Percentiles rank a stretch among this genome's conserved stretches.
These are phyloP conservation scores for Silurus asotus DNA, from an alignment of 2,113 vertebrate genomes.

Conservation along the genomic window DNA sequence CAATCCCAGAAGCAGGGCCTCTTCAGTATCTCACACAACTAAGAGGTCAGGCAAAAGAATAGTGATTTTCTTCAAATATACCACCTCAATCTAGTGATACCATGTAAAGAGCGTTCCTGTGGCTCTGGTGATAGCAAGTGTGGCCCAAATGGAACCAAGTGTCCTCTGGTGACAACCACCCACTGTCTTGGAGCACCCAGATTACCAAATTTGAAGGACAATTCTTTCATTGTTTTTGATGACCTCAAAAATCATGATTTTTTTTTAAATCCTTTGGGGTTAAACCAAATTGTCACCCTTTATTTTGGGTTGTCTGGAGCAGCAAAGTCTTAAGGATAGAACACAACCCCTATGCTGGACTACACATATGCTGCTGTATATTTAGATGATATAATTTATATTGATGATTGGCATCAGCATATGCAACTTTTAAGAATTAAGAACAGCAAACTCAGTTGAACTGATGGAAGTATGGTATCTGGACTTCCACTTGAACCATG, in stretches of 20 bases:
- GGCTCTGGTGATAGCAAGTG: not conserved
- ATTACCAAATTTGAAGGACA: no score
- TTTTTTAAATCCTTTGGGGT: not conserved
- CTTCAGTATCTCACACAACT: not conserved
- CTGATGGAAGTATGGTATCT: not conserved
- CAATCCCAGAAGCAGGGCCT: not conserved
- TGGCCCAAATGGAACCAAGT: not conserved
- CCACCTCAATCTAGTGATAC: not conserved
- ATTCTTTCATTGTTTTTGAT: no score
- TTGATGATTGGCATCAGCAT: not conserved
- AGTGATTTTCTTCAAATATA: not conserved
- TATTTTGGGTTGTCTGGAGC: not conserved
- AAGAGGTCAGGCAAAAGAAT: not conserved
- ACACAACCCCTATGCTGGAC: not conserved
- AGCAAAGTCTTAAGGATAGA: not conserved
- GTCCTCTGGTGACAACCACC: no score
- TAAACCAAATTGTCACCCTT: not conserved
- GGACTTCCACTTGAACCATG: not conserved
- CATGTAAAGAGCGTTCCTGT: not conserved
- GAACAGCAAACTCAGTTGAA: not conserved
- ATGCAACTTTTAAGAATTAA: not conserved
- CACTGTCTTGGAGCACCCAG: no score
- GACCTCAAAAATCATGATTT: not conserved
- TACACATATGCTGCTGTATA: not conserved
- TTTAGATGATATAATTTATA: not conserved